These are phyloP conservation scores for Anguilla pacifica DNA, from an alignment of 2,797 vertebrate genomes.

Conservation along the genomic window DNA sequence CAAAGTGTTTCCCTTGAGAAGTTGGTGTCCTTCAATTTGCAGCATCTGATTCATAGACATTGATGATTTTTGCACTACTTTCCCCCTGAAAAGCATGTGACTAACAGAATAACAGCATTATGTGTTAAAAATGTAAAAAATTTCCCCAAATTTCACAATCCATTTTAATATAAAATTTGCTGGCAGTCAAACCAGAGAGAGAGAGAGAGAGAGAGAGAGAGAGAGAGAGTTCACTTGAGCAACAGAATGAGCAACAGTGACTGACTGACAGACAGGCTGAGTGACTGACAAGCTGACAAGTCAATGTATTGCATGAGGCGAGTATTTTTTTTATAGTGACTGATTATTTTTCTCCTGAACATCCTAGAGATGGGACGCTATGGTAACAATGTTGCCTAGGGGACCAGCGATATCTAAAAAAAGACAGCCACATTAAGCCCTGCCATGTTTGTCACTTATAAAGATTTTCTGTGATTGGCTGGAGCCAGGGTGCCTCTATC, in stretches of 20 bases:
- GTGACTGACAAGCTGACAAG: neutral
- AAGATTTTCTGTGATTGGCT: neutral
- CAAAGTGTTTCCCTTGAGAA: too few relatives aligned
- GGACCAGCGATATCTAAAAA: neutral
- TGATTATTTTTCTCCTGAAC: neutral
- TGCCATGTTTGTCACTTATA: neutral
- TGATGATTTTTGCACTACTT: too few relatives aligned
- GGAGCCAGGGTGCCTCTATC: neutral
- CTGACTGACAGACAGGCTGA: neutral
- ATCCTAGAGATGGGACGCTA: neutral
- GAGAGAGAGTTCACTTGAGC: too few relatives aligned
- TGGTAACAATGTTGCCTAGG: slow-evolving; percentile 9
- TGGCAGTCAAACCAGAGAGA: too few relatives aligned
- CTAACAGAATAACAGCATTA: too few relatives aligned
- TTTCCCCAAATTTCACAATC: too few relatives aligned
- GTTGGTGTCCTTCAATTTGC: too few relatives aligned
- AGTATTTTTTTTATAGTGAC: neutral
- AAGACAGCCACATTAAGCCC: neutral
- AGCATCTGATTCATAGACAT: too few relatives aligned
- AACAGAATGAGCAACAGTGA: neutral
- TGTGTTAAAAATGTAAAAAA: too few relatives aligned
- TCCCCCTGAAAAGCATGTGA: too few relatives aligned
- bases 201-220: too few relatives aligned
- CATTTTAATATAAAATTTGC: too few relatives aligned
- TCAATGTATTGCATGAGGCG: neutral